Conservation (phyloP, 2,888 invertebrate species). For the Phasia obesa region DNA sequence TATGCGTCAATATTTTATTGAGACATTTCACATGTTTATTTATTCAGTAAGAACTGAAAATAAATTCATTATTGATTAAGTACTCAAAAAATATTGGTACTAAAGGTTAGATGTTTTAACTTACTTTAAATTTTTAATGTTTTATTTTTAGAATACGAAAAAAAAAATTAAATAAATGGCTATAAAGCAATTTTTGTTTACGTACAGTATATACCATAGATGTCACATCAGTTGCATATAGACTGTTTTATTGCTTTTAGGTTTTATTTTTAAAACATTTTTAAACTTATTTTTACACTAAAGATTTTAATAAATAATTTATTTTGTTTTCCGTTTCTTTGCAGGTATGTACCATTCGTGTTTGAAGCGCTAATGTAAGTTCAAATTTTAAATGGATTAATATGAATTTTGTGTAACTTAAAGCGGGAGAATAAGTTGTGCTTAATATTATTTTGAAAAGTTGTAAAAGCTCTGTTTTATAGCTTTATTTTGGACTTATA, state of each 20-base stretch:
- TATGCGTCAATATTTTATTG: slow-evolving; percentile 68
- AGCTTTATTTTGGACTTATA: too few species aligned
- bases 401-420: background rate
- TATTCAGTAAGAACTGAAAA: slow-evolving; percentile 47
- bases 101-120: background rate
- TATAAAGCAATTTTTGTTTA: too few species aligned
- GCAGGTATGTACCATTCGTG: slow-evolving; percentile 41
- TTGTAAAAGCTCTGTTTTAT: too few species aligned
- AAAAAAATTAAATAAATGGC: too few species aligned
- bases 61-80: slow-evolving; percentile 58
- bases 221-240: too few species aligned
- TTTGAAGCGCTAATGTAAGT: background rate
- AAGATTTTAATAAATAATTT: background rate
- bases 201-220: too few species aligned
- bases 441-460: too few species aligned
- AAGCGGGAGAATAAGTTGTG: too few species aligned
- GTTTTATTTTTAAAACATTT: too few species aligned
- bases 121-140: background rate
- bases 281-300: background rate
- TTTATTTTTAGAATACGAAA: background rate
- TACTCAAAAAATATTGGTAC: slow-evolving; percentile 33
- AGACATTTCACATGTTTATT: slow-evolving; percentile 66
- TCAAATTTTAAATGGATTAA: background rate
- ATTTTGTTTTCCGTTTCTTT: slow-evolving; percentile 15
- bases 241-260: too few species aligned